Base-by-base conservation (phyloP, 2,888 invertebrate genomes). In the Masnerella sp. region DNA sequence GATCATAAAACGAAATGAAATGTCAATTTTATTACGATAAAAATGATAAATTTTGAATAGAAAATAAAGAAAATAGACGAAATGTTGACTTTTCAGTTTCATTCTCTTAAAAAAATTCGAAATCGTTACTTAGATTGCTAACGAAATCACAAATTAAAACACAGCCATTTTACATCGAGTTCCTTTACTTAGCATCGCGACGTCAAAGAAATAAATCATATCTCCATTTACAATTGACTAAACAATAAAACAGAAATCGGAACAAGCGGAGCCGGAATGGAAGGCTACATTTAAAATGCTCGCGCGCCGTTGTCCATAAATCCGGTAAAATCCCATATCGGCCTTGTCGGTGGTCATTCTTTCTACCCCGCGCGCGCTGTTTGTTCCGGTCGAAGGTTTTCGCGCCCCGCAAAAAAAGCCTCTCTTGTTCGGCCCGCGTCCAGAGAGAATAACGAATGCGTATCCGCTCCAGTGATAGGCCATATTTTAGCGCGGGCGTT, bases 391-490 rank as follows among this genome's bases (percentile, higher is more conserved):
- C 52, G 69, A 69, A 69, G 64, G 69, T 69, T 74, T 69, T 68
- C 61, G 64, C 65, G 49, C 65, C 30, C 59, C 40, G 58, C 40
- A 54, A 47, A 59, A 69, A 71, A 58, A 42, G 62, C 51, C 61
- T 56, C 74, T 52, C 56, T 70, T 74, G 61, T 70, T 70, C 30
- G 59, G 56, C 52, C 30, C 52, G 56, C 62, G 58, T 58, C 62
- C 70, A 65, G 59, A 42, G 38, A 64, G 56, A 64, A 75, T 67
- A 70, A 70, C 61, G 65, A 75, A 71, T 69, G 64, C 69, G 65
- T 69, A 72, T 75, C 72, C 65, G 68, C 45, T 72, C 51, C 64
- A 49, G 68, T 56, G 72, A 75, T 72, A 72, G 68, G 62, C 75
- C 72, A 75, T 75, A 72, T 72, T 72, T 75, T 65, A 75, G 32